Evolutionary conservation across 1,140 invertebrate genomes (phyloP).

Genomic region (Pseudomyrmex sp.): DNA sequence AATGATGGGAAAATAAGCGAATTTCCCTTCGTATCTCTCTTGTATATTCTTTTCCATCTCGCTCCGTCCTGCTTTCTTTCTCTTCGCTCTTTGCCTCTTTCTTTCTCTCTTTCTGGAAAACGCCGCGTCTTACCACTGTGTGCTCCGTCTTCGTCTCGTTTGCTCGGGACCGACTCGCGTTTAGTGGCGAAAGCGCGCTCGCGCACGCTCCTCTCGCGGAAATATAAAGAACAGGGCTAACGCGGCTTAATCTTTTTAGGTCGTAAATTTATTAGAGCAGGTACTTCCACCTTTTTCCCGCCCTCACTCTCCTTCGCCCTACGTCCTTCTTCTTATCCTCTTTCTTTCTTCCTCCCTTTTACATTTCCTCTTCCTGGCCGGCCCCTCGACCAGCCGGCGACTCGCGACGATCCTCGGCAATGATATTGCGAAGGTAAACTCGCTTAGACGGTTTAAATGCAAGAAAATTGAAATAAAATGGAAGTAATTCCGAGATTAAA

Average conservation of each 20-base stretch:
- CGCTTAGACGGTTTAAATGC: slow-evolving; percentile 82
- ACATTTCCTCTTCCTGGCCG: background rate
- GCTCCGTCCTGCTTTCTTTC: slow-evolving; percentile 23
- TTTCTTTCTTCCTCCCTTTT: slow-evolving; percentile 15
- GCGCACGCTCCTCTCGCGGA: slow-evolving; percentile 75
- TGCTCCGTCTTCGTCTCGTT: slow-evolving; percentile 24
- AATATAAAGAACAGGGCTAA: slow-evolving; percentile 85
- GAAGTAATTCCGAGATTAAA: slow-evolving; percentile 80
- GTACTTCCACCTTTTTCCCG: slow-evolving; percentile 76
- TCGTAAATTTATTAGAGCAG: slow-evolving; percentile 84
- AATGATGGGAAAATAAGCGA: slow-evolving; percentile 84
- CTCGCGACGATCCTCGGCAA: slow-evolving; percentile 73
- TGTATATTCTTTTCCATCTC: slow-evolving; percentile 72
- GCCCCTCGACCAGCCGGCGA: slow-evolving; percentile 29
- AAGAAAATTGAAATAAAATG: slow-evolving; percentile 81
- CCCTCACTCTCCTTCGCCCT: slow-evolving; percentile 3
- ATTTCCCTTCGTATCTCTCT: slow-evolving; percentile 81
- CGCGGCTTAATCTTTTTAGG: slow-evolving; percentile 84
- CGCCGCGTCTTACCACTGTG: background rate
- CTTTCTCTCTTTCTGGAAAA: background rate
- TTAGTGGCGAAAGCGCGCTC: slow-evolving; percentile 28
- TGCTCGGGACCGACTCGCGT: slow-evolving; percentile 8
- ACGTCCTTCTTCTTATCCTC: slow-evolving; percentile 43
- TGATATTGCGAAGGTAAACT: slow-evolving; percentile 83
- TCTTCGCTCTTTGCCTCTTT: background rate